Base-by-base conservation (phyloP, 2,113 vertebrate species). In the Pachycephala philippinensis region DNA sequence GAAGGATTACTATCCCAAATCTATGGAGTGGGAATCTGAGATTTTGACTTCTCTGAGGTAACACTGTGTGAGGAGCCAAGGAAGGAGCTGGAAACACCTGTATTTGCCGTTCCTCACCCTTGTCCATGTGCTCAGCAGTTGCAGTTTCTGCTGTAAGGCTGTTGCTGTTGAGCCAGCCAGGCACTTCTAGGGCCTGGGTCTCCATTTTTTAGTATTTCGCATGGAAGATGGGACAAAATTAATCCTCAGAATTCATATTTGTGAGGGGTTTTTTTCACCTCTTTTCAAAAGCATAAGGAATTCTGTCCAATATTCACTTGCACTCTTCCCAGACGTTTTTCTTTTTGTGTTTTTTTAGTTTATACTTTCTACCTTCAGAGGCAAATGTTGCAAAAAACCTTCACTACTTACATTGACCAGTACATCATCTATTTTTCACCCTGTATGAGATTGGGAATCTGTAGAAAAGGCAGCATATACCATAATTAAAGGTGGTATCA, bases 81-180 rank as follows among this genome's bases (percentile, higher is more conserved):
- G 28, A 80, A 26, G n/a, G 39, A 78, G 57, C 11, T 2, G 10
- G 77, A 37, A 84, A 44, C 1, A 6, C 49, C 28, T 65, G 31
- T 28, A 60, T 72, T 54, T 81, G 71, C 52, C 22, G 17, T 71
- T 65, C 40, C 14, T 84, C 1, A 0, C 27, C 33, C 33, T 87
- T 28, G 6, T 66, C 19, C n/a, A 49, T 7, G 16, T 11, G 19
- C 47, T 72, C 17, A 10, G 64, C 42, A 42, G 44, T 30, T 15
- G 4, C 0, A 0, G 40, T 54, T 88, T 23, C 71, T 2, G 2
- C 14, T 24, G 23, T n/a, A 21, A 57, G 37, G 45, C 13, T 26
- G 30, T 47, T 80, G 35, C 4, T 15, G 13, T 45, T 80, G 30
- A 81, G 59, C 12, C 35, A 49, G 49, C 26, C 26, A 37, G 53